Evolutionary conservation across 2,888 invertebrate genomes (phyloP).

Genomic region (Perithous albicinctus): DNA sequence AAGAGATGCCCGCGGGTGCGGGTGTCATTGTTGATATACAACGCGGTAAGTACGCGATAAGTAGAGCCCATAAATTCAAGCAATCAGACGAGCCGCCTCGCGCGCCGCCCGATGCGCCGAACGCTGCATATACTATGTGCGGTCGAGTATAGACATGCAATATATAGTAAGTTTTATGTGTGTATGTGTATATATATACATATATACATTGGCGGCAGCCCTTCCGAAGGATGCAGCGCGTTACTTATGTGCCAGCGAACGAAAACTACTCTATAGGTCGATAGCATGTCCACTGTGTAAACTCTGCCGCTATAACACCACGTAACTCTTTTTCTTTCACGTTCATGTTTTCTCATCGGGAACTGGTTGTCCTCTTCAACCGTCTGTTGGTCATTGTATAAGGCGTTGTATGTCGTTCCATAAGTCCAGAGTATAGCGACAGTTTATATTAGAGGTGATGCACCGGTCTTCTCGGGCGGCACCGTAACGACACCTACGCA

Average conservation of each 20-base stretch:
- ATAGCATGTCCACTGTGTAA: conserved; percentile 12
- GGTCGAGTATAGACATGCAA: conserved; percentile 4
- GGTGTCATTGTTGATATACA: conserved; percentile 85
- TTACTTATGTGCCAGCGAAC: conserved; percentile 38
- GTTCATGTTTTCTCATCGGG: not conserved
- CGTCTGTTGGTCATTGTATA: conserved; percentile 23
- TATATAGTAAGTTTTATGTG: not conserved
- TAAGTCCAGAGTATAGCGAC: not conserved
- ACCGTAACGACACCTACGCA: conserved; percentile 15
- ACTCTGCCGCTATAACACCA: not conserved
- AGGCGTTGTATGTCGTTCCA: conserved; percentile 4
- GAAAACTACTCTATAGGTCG: conserved; percentile 18
- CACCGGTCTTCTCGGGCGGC: not conserved
- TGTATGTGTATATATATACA: conserved; percentile 25
- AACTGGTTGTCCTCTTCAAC: conserved; percentile 13
- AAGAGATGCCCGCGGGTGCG: conserved; percentile 82
- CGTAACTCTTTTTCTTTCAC: conserved; percentile 15
- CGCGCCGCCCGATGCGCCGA: conserved; percentile 62
- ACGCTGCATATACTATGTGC: conserved; percentile 31
- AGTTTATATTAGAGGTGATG: conserved; percentile 1
- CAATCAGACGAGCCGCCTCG: conserved; percentile 83
- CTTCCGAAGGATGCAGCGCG: conserved; percentile 37
- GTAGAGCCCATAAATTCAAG: conserved; percentile 84
- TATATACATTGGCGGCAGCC: conserved; percentile 23
- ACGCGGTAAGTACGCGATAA: conserved; percentile 84